A percentile compares a stretch with the other conserved stretches of the same genome.
Evolutionary conservation across 2,888 invertebrate genomes (phyloP).

Genomic region (Embidobia sp.): DNA sequence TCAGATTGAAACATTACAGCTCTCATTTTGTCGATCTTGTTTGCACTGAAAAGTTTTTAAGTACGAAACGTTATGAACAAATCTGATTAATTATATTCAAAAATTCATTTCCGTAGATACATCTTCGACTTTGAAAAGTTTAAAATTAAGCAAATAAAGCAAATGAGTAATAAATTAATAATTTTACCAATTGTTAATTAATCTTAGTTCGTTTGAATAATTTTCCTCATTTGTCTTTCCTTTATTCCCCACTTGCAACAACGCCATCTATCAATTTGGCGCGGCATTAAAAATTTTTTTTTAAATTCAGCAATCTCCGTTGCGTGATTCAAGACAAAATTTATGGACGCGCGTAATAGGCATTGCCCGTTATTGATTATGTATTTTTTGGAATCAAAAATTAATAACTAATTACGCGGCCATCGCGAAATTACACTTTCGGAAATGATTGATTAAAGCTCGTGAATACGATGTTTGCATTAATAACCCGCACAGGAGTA

Average conservation of each 20-base stretch:
- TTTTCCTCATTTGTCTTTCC: too few relatives aligned
- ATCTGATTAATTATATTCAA: too few relatives aligned
- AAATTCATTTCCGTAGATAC: too few relatives aligned
- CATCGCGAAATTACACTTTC: slow-evolving; percentile 54
- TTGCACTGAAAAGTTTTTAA: too few relatives aligned
- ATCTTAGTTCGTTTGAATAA: too few relatives aligned
- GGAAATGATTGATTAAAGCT: slow-evolving; percentile 60
- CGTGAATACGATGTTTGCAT: slow-evolving; percentile 58
- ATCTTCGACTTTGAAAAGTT: too few relatives aligned
- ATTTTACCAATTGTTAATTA: too few relatives aligned
- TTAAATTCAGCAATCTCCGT: background rate
- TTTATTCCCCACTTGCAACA: background rate
- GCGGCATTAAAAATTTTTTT: background rate
- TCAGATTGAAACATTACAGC: too few relatives aligned
- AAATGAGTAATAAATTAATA: too few relatives aligned
- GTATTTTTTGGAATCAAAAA: slow-evolving; percentile 54
- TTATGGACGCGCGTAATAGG: slow-evolving; percentile 18
- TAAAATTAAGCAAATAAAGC: too few relatives aligned
- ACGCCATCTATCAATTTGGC: slow-evolving; percentile 1
- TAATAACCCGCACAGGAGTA: slow-evolving; percentile 47
- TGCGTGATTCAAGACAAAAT: slow-evolving; percentile 15
- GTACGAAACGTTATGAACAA: too few relatives aligned
- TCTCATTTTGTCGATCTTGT: too few relatives aligned
- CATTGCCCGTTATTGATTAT: slow-evolving; percentile 30
- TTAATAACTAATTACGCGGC: slow-evolving; percentile 57